phyloP scores from a whole-genome alignment of 2,113 vertebrate species.

The Amphiprion percula region DNA sequence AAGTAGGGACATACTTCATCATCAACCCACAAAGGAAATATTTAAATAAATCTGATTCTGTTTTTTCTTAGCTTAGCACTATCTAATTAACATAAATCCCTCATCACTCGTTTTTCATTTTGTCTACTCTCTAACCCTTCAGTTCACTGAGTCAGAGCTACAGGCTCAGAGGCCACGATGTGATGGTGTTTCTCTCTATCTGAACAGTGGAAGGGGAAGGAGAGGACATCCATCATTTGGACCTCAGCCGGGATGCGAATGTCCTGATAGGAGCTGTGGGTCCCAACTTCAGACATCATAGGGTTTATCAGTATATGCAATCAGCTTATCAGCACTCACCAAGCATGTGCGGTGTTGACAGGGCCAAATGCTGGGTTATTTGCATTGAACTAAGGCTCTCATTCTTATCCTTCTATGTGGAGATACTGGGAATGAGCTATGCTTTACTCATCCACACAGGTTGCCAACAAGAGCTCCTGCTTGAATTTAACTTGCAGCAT shows the following conservation, averaged over 20 bases:
- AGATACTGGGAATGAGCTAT: neutral
- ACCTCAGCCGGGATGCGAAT: slow-evolving; percentile 34
- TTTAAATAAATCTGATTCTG: neutral
- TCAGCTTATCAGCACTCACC: slow-evolving; percentile 61
- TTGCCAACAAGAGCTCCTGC: neutral
- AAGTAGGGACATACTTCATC: slow-evolving; percentile 12
- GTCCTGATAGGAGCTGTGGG: slow-evolving; percentile 52
- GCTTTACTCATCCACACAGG: neutral
- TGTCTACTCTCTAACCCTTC: neutral
- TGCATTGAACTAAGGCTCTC: slow-evolving; percentile 20
- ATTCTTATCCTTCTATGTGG: neutral
- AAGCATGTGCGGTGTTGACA: slow-evolving; percentile 40
- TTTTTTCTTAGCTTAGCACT: neutral
- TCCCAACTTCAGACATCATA: slow-evolving; percentile 35
- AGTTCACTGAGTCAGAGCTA: neutral
- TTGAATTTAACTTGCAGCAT: neutral
- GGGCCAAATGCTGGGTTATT: slow-evolving; percentile 19
- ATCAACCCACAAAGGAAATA: neutral
- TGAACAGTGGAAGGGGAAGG: neutral
- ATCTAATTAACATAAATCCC: neutral
- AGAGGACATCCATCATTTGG: slow-evolving; percentile 50
- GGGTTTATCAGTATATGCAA: slow-evolving; percentile 49
- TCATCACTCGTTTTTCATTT: neutral
- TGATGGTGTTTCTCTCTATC: slow-evolving; percentile 4
- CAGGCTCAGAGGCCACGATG: neutral